phyloP scores from a whole-genome alignment of 2,888 invertebrate species.

The Rhagium mordax region DNA sequence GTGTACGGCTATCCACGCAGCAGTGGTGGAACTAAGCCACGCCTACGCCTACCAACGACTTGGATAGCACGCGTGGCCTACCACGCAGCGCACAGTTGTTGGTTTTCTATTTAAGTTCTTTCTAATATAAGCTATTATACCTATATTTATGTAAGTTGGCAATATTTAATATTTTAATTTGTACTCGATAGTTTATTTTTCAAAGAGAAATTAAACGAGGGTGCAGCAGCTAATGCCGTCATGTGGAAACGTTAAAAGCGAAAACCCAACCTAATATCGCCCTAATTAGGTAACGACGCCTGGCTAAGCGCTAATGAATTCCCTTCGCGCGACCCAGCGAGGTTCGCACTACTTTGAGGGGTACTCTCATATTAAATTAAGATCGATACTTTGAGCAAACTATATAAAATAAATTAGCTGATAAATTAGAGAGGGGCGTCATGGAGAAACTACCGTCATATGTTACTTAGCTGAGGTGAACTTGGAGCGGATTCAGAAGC shows the following conservation, averaged over 20 bases:
- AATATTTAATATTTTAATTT: too few relatives aligned
- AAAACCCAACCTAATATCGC: background rate
- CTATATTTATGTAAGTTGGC: too few relatives aligned
- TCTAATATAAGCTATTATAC: too few relatives aligned
- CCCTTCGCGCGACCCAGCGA: background rate
- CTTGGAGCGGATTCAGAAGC: slow-evolving; percentile 42
- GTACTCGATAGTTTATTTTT: too few relatives aligned
- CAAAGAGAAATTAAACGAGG: too few relatives aligned
- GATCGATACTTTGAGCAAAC: slow-evolving; percentile 32
- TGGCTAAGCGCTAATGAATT: background rate
- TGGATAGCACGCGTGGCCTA: too few relatives aligned
- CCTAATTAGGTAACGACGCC: slow-evolving; percentile 12
- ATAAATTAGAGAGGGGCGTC: slow-evolving; percentile 43
- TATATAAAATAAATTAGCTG: slow-evolving; percentile 37
- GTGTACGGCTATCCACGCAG: too few relatives aligned
- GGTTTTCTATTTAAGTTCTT: too few relatives aligned
- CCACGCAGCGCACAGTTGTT: too few relatives aligned
- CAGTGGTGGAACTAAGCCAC: too few relatives aligned
- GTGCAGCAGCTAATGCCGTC: background rate
- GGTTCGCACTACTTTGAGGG: background rate
- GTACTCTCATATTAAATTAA: slow-evolving; percentile 20
- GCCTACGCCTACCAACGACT: too few relatives aligned
- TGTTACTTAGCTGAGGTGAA: slow-evolving; percentile 40
- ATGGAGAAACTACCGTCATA: slow-evolving; percentile 41
- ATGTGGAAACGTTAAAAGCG: background rate